Evolutionary conservation across 30 jellyfish, hydroid and myxozoan species (phyloP).

Genomic region (Aurelia sp.): DNA sequence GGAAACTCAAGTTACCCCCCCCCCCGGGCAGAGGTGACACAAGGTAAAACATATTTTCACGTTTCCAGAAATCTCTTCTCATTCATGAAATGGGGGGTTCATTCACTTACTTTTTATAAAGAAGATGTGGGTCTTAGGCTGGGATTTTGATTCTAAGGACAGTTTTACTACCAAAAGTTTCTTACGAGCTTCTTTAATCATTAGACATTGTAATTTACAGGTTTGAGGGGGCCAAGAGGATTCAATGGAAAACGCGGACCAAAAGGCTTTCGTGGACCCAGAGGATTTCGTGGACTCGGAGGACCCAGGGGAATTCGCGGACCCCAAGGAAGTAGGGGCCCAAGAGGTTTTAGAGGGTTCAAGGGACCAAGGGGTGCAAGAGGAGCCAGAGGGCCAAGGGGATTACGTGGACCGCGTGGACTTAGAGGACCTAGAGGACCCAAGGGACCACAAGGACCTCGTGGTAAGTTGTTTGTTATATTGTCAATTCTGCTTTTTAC

Average conservation of each 20-base stretch:
- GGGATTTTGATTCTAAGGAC: too few relatives aligned
- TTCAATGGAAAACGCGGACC: constrained; percentile 14
- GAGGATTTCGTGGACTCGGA: constrained; percentile 33
- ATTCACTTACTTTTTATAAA: too few relatives aligned
- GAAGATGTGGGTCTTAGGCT: too few relatives aligned
- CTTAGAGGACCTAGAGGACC: constrained; percentile 49
- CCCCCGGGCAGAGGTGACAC: too few relatives aligned
- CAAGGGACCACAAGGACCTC: constrained; percentile 37
- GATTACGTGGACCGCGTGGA: constrained; percentile 55
- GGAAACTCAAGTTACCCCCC: too few relatives aligned
- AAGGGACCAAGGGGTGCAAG: constrained; percentile 47
- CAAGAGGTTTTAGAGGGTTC: constrained; percentile 27
- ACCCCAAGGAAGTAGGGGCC: neutral
- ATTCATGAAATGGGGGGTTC: too few relatives aligned
- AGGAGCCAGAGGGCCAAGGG: constrained; percentile 47
- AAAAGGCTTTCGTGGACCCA: constrained; percentile 36
- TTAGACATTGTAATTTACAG: neutral
- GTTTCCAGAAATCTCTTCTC: too few relatives aligned
- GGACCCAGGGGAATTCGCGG: neutral
- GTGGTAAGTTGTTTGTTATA: neutral
- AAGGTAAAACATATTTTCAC: too few relatives aligned
- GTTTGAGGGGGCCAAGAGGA: constrained; percentile 6
- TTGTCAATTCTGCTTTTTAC: neutral
- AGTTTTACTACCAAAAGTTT: too few relatives aligned
- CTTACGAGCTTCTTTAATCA: too few relatives aligned